Evolutionary conservation across 2,113 vertebrate genomes (phyloP).

Genomic region (Oryzias melastigma): DNA sequence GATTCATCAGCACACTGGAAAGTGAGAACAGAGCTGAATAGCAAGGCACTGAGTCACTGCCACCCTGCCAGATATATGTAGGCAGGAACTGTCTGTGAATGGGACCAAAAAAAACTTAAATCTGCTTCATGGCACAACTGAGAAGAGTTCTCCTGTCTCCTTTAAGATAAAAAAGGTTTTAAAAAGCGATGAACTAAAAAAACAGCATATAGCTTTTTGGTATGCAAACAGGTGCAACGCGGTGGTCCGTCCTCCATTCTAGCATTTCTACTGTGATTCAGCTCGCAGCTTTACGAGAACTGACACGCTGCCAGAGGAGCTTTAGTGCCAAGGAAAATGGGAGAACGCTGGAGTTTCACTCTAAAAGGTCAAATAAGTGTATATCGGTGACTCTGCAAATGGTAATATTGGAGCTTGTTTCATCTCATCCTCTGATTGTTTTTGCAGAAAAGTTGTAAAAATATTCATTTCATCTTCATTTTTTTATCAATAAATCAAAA

Average conservation of each 20-base stretch:
- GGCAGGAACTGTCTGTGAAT: slow-evolving; percentile 45
- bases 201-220: slow-evolving; percentile 54
- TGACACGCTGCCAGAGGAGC: slow-evolving; percentile 45
- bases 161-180: background rate
- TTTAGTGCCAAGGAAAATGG: slow-evolving; percentile 43
- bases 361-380: slow-evolving; percentile 46
- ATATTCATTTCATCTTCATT: too few relatives aligned
- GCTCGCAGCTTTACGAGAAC: slow-evolving; percentile 45
- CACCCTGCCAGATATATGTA: slow-evolving; percentile 51
- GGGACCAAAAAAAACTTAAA: slow-evolving; percentile 5
- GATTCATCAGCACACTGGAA: slow-evolving; percentile 68
- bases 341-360: slow-evolving; percentile 41
- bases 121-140: slow-evolving; percentile 45
- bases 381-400: slow-evolving; percentile 15
- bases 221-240: slow-evolving; percentile 46
- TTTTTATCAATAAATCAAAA: too few relatives aligned
- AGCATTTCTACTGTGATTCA: slow-evolving; percentile 49
- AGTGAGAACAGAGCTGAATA: slow-evolving; percentile 66
- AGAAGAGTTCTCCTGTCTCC: slow-evolving; percentile 42
- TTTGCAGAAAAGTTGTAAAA: too few relatives aligned
- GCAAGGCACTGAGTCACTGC: slow-evolving; percentile 67
- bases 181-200: slow-evolving; percentile 15
- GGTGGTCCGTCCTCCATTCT: slow-evolving; percentile 31
- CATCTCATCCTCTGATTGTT: too few relatives aligned
- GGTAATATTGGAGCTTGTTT: background rate